A percentile compares a stretch with the other conserved stretches of the same genome.
phyloP scores from a whole-genome alignment of 2,113 vertebrate species.

The Epinephelus lanceolatus region DNA sequence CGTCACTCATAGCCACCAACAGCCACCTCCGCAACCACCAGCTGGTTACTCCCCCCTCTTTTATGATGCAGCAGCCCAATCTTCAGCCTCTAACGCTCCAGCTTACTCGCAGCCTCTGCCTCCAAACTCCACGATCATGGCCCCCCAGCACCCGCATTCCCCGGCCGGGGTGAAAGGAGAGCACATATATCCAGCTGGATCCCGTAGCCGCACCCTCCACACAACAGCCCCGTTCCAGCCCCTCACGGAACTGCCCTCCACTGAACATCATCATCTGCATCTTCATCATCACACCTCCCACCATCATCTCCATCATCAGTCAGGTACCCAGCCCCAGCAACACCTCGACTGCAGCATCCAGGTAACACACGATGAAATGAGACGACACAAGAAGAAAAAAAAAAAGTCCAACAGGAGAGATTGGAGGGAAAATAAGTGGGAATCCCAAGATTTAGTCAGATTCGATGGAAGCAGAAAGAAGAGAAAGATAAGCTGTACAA shows the following conservation, averaged over 20 bases:
- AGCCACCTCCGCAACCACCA: constrained; percentile 79
- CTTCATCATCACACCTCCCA: constrained; percentile 77
- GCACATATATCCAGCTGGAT: constrained; percentile 85
- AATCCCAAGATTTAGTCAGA: constrained; percentile 74
- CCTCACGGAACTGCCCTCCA: constrained; percentile 81
- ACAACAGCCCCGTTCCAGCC: constrained; percentile 85
- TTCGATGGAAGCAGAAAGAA: constrained; percentile 75
- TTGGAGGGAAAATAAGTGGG: constrained; percentile 75
- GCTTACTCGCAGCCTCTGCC: constrained; percentile 85
- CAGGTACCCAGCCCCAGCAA: constrained; percentile 81
- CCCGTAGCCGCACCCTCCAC: constrained; percentile 83
- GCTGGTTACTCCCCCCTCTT: constrained; percentile 85
- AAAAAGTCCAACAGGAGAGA: constrained; percentile 82
- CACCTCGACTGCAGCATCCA: constrained; percentile 80
- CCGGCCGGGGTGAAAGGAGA: constrained; percentile 86
- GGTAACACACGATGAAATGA: constrained; percentile 71
- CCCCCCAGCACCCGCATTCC: constrained; percentile 85
- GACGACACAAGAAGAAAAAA: constrained; percentile 86
- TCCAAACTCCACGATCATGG: constrained; percentile 84
- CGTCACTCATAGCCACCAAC: constrained; percentile 83
- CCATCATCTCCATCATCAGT: constrained; percentile 81
- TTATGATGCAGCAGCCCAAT: constrained; percentile 81
- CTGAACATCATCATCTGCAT: constrained; percentile 85
- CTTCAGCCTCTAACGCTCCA: constrained; percentile 77
- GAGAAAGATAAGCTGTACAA: constrained; percentile 76